Evolutionary conservation across 1,140 invertebrate genomes (phyloP).

Genomic region (Drosophila ambigua): DNA sequence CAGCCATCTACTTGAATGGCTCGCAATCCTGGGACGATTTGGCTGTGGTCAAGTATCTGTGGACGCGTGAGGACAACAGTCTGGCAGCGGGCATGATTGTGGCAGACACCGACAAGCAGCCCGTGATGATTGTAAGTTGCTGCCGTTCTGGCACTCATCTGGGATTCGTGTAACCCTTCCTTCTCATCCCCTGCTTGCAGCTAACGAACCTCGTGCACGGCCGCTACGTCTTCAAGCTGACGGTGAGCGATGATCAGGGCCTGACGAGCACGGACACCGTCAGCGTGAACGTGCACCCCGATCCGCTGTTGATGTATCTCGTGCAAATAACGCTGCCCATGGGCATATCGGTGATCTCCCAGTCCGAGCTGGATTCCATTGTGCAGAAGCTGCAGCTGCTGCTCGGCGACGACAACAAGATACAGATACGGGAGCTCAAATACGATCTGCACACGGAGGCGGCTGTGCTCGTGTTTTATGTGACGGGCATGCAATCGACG

Average conservation of each 20-base stretch:
- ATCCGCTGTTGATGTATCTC: slow-evolving; percentile 89
- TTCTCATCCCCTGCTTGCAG: slow-evolving; percentile 84
- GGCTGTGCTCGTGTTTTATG: slow-evolving; percentile 87
- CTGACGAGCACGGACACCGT: slow-evolving; percentile 91
- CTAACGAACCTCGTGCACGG: slow-evolving; percentile 93
- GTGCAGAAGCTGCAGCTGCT: slow-evolving; percentile 85
- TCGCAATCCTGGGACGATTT: slow-evolving; percentile 94
- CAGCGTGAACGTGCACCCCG: slow-evolving; percentile 93
- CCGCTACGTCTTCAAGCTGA: slow-evolving; percentile 94
- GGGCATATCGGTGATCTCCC: slow-evolving; percentile 85
- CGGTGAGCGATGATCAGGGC: slow-evolving; percentile 95
- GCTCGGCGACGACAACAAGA: slow-evolving; percentile 88
- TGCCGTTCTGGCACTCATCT: neutral
- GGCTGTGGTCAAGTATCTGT: slow-evolving; percentile 92
- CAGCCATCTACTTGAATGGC: slow-evolving; percentile 92
- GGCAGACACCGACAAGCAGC: slow-evolving; percentile 88
- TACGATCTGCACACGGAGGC: slow-evolving; percentile 87
- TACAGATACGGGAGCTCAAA: slow-evolving; percentile 87
- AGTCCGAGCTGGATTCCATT: slow-evolving; percentile 84
- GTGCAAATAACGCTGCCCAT: slow-evolving; percentile 92
- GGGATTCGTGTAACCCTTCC: neutral
- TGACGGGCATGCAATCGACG: slow-evolving; percentile 83
- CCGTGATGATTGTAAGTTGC: slow-evolving; percentile 89
- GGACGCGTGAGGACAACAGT: slow-evolving; percentile 92
- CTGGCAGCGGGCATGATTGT: slow-evolving; percentile 93